Base-by-base conservation (phyloP, 2,888 invertebrate genomes). In the Agriopis aurantiaria region DNA sequence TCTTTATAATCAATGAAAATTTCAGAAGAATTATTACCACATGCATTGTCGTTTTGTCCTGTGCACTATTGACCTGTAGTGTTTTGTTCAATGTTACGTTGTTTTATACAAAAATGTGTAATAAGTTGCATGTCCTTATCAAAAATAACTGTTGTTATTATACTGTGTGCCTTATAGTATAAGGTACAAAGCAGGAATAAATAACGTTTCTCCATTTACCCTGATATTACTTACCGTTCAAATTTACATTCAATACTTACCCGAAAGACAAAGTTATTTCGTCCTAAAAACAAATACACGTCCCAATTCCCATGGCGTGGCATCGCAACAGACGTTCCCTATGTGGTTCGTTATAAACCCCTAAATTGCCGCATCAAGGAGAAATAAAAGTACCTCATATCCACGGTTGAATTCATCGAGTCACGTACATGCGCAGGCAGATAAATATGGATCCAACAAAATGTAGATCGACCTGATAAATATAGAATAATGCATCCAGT, bases 331-430 rank as follows among this genome's bases (percentile, higher is more conserved):
- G 80, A 81, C 80, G 76, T 81, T 79, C 82, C 84, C 83, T 78
- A 73, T 83, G 80, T 75, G 80, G 80, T 86, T 85, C 82, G 82
- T 86, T 89, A 84, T 86, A 85, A 87, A 88, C 81, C 85, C 83
- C 81, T 82, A 80, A 87, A 88, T 83, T 80, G 80, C 82, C 83
- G 81, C 78, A 80, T 82, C 82, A 80, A 77, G 75, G 68, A 71
- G 80, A 76, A 83, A 89, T 87, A 87, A 85, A 86, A 86, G 78
- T 76, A 75, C 78, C 79, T 76, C 77, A 75, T 77, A 78, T 73
- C 69, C 77, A 75, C 75, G 68, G 67, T 71, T 75, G 75, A 84
- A 85, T 80, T 82, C 78, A 82, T 82, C 74, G 74, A 79, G 80
- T 79, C 79, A 81, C 80, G 80, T 82, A 68, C 60, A 73, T 62